A percentile compares a stretch with the other conserved stretches of the same genome.
Conservation (phyloP, 1,140 invertebrate genomes). For the Conus ventricosus region DNA sequence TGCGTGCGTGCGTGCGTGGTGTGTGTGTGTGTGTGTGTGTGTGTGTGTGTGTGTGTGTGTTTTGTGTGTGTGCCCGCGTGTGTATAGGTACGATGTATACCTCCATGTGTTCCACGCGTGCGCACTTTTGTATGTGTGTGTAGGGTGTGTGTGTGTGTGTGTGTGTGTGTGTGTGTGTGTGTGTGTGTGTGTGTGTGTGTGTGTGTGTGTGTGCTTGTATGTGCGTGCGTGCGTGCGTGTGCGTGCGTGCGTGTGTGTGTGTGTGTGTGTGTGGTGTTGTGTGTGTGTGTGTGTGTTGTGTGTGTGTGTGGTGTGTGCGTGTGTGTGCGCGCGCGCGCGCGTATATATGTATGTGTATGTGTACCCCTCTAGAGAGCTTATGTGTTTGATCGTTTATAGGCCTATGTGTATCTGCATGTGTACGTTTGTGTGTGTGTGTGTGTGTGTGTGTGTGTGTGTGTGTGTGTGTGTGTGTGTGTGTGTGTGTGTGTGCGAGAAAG, state of each 20-base stretch:
- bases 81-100: too few relatives aligned
- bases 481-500: background rate
- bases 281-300: too few relatives aligned
- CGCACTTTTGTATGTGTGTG: too few relatives aligned
- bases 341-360: background rate
- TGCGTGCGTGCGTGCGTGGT: too few relatives aligned
- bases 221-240: background rate
- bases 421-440: background rate
- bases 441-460: background rate
- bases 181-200: background rate
- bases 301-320: too few relatives aligned
- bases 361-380: too few relatives aligned
- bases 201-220: background rate
- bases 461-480: constrained; percentile 1
- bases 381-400: too few relatives aligned
- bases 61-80: too few relatives aligned
- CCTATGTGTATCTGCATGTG: background rate
- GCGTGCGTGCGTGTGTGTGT: background rate
- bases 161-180: too few relatives aligned
- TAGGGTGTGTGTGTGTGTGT: background rate
- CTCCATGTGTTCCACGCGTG: too few relatives aligned
- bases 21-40: too few relatives aligned
- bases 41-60: too few relatives aligned
- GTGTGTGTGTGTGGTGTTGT: background rate
- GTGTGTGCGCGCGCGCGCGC: background rate